These are phyloP conservation scores for Gopherus evgoodei DNA, from an alignment of 2,113 vertebrate genomes.

Conservation along the genomic window DNA sequence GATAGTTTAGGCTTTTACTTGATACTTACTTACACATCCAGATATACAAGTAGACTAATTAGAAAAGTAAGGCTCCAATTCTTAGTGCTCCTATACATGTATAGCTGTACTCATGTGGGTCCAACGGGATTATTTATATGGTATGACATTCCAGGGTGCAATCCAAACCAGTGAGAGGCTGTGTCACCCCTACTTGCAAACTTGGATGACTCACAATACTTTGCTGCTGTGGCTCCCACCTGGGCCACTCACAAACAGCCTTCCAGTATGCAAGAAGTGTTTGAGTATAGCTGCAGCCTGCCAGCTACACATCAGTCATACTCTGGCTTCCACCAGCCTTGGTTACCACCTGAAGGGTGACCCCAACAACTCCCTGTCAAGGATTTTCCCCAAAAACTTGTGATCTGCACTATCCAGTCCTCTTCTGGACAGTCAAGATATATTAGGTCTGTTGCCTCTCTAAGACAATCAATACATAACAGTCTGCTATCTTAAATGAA, in stretches of 20 bases:
- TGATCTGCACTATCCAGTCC: background rate
- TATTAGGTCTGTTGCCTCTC: background rate
- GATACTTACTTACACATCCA: background rate
- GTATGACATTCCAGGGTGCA: background rate
- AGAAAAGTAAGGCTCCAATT: background rate
- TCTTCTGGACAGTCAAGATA: background rate
- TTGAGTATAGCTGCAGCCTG: background rate
- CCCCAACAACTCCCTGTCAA: background rate
- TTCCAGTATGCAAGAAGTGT: too few species aligned
- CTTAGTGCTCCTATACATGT: background rate
- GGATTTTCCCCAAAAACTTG: background rate
- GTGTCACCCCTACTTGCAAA: background rate
- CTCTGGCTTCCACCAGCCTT: background rate
- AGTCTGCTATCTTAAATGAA: too few species aligned
- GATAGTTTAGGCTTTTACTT: background rate
- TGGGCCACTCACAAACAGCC: background rate
- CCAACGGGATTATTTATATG: background rate
- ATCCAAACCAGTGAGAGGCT: background rate
- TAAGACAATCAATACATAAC: background rate
- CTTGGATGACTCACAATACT: background rate
- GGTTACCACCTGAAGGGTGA: background rate
- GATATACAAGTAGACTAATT: background rate
- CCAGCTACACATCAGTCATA: background rate
- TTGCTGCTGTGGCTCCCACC: background rate
- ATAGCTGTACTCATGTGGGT: rapidly evolving